Percentiles rank a stretch among this genome's conserved stretches.
Evolutionary conservation across 2,113 vertebrate genomes (phyloP).

Genomic region (Motacilla alba): DNA sequence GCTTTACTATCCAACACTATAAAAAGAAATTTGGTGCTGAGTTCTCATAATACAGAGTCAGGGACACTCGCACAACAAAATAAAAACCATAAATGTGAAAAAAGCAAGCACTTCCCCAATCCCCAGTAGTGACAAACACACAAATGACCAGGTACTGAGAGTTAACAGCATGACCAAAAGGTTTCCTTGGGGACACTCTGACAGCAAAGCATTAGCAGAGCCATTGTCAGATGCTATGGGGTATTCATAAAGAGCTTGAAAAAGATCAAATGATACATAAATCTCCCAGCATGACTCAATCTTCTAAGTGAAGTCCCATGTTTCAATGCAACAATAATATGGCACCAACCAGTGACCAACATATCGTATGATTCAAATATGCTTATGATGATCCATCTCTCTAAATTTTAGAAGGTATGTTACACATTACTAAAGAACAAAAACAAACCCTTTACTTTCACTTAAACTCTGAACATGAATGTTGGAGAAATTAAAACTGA

Average conservation of each 20-base stretch:
- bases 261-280: neutral
- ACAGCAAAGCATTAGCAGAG: neutral
- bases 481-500: neutral
- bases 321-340: neutral
- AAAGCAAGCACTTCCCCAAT: neutral
- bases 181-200: neutral
- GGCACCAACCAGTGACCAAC: neutral
- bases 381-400: neutral
- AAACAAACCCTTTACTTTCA: neutral
- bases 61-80: neutral
- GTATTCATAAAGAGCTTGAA: neutral
- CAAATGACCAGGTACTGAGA: neutral
- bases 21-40: slow-evolving; percentile 10
- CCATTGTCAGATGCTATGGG: neutral
- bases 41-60: neutral
- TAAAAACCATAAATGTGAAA: neutral
- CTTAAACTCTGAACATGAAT: neutral
- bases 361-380: neutral
- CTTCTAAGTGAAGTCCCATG: neutral
- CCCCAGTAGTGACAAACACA: fast-evolving
- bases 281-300: fast-evolving
- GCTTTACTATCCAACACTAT: slow-evolving; percentile 90
- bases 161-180: neutral
- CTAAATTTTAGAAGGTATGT: neutral
- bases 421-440: neutral